Evolutionary conservation across 2,797 vertebrate species (phyloP), one percentile per base, ranked within the genome.

Genomic region (Xerus rutilus): DNA sequence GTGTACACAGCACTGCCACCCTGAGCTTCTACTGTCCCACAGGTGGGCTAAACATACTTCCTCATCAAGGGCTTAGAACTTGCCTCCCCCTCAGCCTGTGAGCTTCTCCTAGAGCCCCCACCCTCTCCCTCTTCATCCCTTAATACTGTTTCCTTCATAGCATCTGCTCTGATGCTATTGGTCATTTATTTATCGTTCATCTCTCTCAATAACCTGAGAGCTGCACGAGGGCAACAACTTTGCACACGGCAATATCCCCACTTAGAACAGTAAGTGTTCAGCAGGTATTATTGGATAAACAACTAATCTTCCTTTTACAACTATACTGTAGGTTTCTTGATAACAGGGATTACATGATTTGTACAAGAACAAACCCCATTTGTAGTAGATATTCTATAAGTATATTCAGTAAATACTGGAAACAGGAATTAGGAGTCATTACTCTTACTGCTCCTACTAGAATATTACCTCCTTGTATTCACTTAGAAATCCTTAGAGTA

Each of bases 381-480:
- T 64, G 67, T 4, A 49, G 74, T 17, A 62, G 39, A 45, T 70
- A 72, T 28, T 91, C 86, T 94, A 57, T 32, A 83, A 52, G 70
- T 25, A 17, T 76, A 89, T 85, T 79, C 43, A 96, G 82, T 67
- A 89, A 88, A 76, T 32, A 78, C 72, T 21, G 45, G 35, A 84
- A 76, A 72, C 35, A 20, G 77, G 15, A 93, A 35, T 45, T 52
- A 64, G 83, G 47, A 85, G 54, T 39, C 64, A 72, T 49, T 32
- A 54, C 49, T 67, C 39, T 82, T 64, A 35, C 17, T 91, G 54
- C 49, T 86, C 72, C 57, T 35, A 76, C 72, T 62, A 95, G 35
- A 87, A 65, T 74, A 87, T 17, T 65, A 87, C 70, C 43, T 88
- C 45, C 20, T 49, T 67, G 18, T 52, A n/a, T 74, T 79, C 30